Evolutionary conservation across 2,797 vertebrate species (phyloP), one percentile per base, ranked within the genome.

Genomic region (Parauchenoglanis ngamensis): DNA sequence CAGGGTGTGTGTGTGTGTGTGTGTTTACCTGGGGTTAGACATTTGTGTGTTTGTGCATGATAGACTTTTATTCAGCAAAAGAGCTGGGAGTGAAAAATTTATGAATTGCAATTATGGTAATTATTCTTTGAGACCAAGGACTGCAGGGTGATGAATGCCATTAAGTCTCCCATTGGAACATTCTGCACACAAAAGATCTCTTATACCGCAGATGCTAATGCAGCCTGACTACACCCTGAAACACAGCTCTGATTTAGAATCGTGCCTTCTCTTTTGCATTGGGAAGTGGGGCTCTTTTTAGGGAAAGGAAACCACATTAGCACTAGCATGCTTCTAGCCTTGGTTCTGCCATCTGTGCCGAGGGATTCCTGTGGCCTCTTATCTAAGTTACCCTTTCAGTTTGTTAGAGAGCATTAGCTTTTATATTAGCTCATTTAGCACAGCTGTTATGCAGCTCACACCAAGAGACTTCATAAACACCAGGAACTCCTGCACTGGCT

Each of bases 51-150:
- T 46, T 88, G 89, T 75, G 88, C 85, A 40, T 40, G 77, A 79
- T 79, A 23, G 49, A 76, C 25, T 61, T 85, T 87, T 84, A 85
- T 86, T 90, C 67, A 67, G 85, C 31, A 40, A 72, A 56, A 21
- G 12, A 87, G 84, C 17, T 7, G 28, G 70, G 67, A 56, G 65
- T 46, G 80, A 86, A 83, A 68, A 88, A 90, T 92, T 89, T 91
- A 90, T 89, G 83, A 89, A 89, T 85, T 87, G 82, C 59, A 86
- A 87, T 90, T 89, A 89, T 92, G 12, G 83, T 89, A 72, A 89
- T 89, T 87, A 90, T 84, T 90, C 87, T 84, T 65, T 78, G 83
- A 87, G 85, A 83, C 81, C 52, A 57, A 79, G 81, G 81, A 86
- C 85, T 59, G n/a, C 8, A 44, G 84, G 68, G 84, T 59, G 79